A percentile compares a stretch with the other conserved stretches of the same genome.
Evolutionary conservation across 2,888 invertebrate genomes (phyloP).

Genomic region (Hydroisotoma schaefferi): DNA sequence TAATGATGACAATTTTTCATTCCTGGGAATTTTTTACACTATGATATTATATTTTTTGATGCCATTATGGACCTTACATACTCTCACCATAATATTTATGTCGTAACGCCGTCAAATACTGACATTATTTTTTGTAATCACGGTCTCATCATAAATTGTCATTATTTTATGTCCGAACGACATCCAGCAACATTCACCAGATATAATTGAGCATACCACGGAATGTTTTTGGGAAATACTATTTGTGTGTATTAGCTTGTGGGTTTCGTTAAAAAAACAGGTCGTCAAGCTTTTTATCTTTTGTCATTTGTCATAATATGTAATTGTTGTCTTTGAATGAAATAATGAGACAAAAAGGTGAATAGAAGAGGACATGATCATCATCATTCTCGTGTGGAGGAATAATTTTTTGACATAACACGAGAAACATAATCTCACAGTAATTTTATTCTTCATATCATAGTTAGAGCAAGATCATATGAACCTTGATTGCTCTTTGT

Average conservation of each 20-base stretch:
- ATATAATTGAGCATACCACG: too few relatives aligned
- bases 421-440: not conserved
- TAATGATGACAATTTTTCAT: conserved; percentile 6
- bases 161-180: too few relatives aligned
- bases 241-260: too few relatives aligned
- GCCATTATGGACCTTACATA: too few relatives aligned
- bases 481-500: not conserved
- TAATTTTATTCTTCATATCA: not conserved
- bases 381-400: conserved; percentile 5
- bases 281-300: conserved; percentile 6
- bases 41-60: too few relatives aligned
- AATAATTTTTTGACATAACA: not conserved
- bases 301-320: conserved; percentile 15
- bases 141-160: too few relatives aligned
- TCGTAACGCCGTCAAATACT: too few relatives aligned
- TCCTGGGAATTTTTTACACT: conserved; percentile 5
- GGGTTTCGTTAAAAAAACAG: conserved; percentile 8
- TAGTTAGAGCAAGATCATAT: too few relatives aligned
- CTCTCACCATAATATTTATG: not conserved
- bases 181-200: too few relatives aligned
- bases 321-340: conserved; percentile 1
- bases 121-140: too few relatives aligned
- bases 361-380: conserved; percentile 10
- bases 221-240: too few relatives aligned
- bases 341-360: conserved; percentile 3